phyloP scores from a whole-genome alignment of 2,113 vertebrate genomes.

The Glareola pratincola region DNA sequence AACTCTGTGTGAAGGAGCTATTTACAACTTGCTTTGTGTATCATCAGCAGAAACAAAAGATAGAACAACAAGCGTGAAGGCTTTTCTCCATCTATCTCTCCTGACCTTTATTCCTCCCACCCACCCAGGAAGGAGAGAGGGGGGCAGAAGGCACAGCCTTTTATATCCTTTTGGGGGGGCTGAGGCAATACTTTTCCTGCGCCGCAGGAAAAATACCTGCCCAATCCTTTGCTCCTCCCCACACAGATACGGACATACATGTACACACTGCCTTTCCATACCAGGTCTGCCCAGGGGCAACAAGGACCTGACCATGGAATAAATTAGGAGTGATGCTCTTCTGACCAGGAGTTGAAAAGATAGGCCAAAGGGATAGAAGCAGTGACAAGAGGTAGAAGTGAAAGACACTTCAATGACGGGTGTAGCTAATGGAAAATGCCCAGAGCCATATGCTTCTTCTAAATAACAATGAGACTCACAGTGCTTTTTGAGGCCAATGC shows the following conservation, averaged over 20 bases:
- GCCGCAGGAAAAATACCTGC: neutral
- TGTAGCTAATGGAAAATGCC: neutral
- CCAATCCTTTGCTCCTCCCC: neutral
- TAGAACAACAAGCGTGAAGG: constrained; percentile 55
- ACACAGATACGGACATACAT: neutral
- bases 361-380: neutral
- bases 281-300: neutral
- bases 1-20: constrained; percentile 52
- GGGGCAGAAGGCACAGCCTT: neutral
- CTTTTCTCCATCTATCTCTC: neutral
- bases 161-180: neutral
- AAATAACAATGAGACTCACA: neutral
- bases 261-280: neutral
- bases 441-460: neutral
- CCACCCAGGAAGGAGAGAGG: neutral
- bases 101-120: neutral
- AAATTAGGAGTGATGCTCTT: neutral
- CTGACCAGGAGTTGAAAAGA: neutral
- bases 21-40: constrained; percentile 73
- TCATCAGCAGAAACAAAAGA: constrained; percentile 74
- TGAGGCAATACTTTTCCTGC: constrained; percentile 21
- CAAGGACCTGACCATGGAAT: neutral
- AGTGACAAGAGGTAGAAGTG: neutral
- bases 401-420: neutral
- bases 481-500: neutral